Evolutionary conservation across 1,140 invertebrate species (phyloP), one percentile per base, ranked within the genome.

Genomic region (Leptopilina clavipes): DNA sequence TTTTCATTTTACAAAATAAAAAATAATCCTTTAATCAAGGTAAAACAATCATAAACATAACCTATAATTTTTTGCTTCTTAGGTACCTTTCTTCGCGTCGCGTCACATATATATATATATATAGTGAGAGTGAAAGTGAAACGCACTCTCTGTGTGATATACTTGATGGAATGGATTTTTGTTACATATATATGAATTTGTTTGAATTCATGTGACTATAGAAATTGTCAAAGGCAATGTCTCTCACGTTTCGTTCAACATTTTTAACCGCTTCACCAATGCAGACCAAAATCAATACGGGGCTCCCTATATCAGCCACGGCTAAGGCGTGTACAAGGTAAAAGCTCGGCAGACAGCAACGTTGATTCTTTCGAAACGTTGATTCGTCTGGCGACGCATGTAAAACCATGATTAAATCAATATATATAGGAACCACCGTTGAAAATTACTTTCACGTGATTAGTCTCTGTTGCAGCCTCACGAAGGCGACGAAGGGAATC

Each of bases 271-370:
- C 78, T 83, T 80, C 80, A 83, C 81, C 79, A 65, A 76, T 83
- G 79, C 80, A 83, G 81, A 83, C 80, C 80, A 81, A 83, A 83
- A 83, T 83, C 82, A 79, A 81, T 83, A 83, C 82, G 77, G 74
- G 25, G 82, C 75, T 78, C 80, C 80, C 74, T 80, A 81, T 82
- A 82, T 81, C 81, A 77, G 76, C 78, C 73, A 56, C 71, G 77
- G 72, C 74, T 80, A 82, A 82, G 79, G 77, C 78, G 70, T 71
- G 75, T 72, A 77, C 59, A 70, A 80, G 48, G 43, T 78, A 82
- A 73, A 52, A 76, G 76, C 48, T 76, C 72, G 37, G 31, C 71
- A 45, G 71, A 79, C 70, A 80, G 65, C 73, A 74, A 72, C 71
- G n/a, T 3, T 5, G 25, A 70, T 74, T 52, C 73, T 73, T 79